phyloP scores from a whole-genome alignment of 2,113 vertebrate genomes.

The Phylloscopus trochiloides region DNA sequence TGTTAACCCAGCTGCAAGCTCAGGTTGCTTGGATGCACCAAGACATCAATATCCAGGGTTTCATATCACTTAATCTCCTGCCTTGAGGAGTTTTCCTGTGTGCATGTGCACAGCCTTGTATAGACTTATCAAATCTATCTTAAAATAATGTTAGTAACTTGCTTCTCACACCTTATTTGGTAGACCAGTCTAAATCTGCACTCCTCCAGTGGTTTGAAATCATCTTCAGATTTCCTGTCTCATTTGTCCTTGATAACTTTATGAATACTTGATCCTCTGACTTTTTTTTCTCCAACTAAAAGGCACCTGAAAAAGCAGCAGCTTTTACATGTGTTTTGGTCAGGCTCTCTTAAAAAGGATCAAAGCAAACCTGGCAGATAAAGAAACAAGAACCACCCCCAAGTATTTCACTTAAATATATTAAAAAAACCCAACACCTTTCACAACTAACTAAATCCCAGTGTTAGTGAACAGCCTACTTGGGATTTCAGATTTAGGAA shows the following conservation, averaged over 20 bases:
- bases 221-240: not conserved
- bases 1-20: not conserved
- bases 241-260: not conserved
- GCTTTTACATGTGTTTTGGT: not conserved
- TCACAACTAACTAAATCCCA: not conserved
- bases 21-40: not conserved
- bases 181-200: not conserved
- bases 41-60: not conserved
- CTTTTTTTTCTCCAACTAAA: not conserved
- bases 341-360: not conserved
- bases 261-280: not conserved
- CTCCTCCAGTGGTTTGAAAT: not conserved
- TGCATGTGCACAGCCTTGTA: not conserved
- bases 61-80: not conserved
- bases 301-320: not conserved
- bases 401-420: not conserved
- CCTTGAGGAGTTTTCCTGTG: not conserved
- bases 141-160: not conserved
- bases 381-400: not conserved
- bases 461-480: not conserved
- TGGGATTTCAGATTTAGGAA: not conserved
- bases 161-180: constrained; percentile 8
- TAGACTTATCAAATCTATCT: not conserved
- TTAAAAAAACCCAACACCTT: not conserved
- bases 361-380: not conserved